Evolutionary conservation across 2,113 vertebrate species (phyloP), one percentile per base, ranked within the genome.

Genomic region (Papio anubis): DNA sequence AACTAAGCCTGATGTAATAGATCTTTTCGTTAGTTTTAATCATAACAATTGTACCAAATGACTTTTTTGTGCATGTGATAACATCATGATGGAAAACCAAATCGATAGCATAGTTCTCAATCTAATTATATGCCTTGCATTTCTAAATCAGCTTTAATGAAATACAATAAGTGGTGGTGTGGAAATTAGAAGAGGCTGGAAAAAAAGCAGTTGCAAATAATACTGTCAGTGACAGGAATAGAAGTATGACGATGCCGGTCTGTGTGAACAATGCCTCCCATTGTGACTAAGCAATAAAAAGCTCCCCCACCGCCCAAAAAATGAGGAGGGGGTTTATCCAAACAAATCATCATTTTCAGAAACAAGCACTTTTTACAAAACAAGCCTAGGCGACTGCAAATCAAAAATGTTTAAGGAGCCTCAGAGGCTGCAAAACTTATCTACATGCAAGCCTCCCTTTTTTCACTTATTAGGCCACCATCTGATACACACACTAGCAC

Each of bases 21-120:
- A 97, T 98, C 97, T 97, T 84, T 98, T 98, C 93, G 55, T 93
- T 97, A 98, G 96, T 96, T 99, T 98, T 98, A 98, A 98, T 98
- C 98, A 91, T 96, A 99, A 98, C 98, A 98, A 97, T 98, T 98
- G 97, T 93, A 98, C 98, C 97, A 98, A 98, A 98, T 96, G 97
- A 96, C 97, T 98, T 98, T 98, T 98, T 98, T 98, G 87, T 93
- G 98, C 93, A 93, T 98, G 96, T 98, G 97, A 98, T 98, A 98
- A 97, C 96, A 98, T 98, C 96, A 98, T 98, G 98, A 98, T 98
- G 98, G 97, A 98, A 98, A 98, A 95, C 90, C 92, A 96, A 98
- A 98, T 98, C 97, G 94, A 99, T 98, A 98, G 97, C 97, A 92
- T 97, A 97, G 96, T 97, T 98, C 91, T 96, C 95, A 94, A 97